Conservation (phyloP, 2,797 vertebrate genomes). For the Trichosurus vulpecula region DNA sequence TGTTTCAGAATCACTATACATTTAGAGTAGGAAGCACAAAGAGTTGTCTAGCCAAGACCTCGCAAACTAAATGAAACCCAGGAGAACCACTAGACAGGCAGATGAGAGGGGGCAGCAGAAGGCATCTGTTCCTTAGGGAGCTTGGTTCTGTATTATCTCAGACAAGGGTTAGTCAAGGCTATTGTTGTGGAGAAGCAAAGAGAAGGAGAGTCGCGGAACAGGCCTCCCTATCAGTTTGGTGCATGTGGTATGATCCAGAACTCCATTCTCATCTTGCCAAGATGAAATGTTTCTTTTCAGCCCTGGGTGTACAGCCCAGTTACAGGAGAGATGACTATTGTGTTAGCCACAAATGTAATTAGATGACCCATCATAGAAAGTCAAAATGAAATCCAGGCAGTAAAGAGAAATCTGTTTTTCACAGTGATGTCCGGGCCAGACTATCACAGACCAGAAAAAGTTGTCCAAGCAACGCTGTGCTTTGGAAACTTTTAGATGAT, state of each 20-base stretch:
- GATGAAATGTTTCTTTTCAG: slow-evolving; percentile 39
- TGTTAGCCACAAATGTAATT: slow-evolving; percentile 39
- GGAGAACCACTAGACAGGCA: not conserved
- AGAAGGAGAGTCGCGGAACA: not conserved
- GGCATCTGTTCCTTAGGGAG: not conserved
- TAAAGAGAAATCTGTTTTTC: slow-evolving; percentile 32
- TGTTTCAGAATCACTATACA: not conserved
- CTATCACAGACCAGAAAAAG: slow-evolving; percentile 3
- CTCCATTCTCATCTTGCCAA: not conserved
- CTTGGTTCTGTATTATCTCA: not conserved
- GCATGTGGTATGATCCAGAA: not conserved
- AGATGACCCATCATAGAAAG: slow-evolving; percentile 48
- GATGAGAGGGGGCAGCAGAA: not conserved
- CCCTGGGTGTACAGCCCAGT: not conserved
- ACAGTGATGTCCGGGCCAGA: not conserved
- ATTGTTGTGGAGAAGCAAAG: not conserved
- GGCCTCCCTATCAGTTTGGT: not conserved
- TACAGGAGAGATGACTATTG: slow-evolving; percentile 39
- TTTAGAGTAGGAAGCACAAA: not conserved
- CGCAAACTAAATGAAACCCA: not conserved
- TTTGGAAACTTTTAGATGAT: not conserved
- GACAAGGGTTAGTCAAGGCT: not conserved
- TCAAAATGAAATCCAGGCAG: slow-evolving; percentile 31
- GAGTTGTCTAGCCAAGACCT: not conserved
- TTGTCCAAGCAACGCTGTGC: not conserved